Evolutionary conservation across 2,113 vertebrate species (phyloP).

Genomic region (Halcyon malimbica): DNA sequence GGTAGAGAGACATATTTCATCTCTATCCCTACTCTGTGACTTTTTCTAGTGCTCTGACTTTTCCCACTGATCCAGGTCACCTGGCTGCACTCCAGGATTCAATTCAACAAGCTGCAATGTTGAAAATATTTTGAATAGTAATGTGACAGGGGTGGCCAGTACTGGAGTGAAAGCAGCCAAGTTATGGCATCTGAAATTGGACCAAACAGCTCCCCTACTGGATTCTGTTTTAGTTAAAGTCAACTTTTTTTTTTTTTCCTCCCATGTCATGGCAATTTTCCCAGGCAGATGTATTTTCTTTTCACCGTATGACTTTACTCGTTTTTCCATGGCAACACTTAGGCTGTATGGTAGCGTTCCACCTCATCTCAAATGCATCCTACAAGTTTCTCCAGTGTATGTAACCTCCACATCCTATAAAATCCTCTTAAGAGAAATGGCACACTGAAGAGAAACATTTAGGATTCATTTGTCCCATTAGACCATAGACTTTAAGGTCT

Average conservation of each 20-base stretch:
- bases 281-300: constrained; percentile 47
- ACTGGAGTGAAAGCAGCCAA: neutral
- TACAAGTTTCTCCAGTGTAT: neutral
- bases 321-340: constrained; percentile 9
- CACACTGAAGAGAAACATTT: neutral
- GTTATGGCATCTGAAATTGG: constrained; percentile 32
- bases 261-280: neutral
- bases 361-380: neutral
- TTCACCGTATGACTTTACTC: constrained; percentile 7
- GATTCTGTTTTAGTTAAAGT: constrained; percentile 9
- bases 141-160: neutral
- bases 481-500: neutral
- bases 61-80: neutral
- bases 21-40: neutral
- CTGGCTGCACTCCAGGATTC: neutral
- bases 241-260: neutral
- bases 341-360: neutral
- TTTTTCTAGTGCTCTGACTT: neutral
- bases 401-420: neutral
- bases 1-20: neutral
- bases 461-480: neutral
- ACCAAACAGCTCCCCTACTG: neutral
- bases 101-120: neutral
- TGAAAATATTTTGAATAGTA: constrained; percentile 44
- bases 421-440: neutral